Conservation (phyloP, 2,888 invertebrate species). For the Pollenia angustigena region DNA sequence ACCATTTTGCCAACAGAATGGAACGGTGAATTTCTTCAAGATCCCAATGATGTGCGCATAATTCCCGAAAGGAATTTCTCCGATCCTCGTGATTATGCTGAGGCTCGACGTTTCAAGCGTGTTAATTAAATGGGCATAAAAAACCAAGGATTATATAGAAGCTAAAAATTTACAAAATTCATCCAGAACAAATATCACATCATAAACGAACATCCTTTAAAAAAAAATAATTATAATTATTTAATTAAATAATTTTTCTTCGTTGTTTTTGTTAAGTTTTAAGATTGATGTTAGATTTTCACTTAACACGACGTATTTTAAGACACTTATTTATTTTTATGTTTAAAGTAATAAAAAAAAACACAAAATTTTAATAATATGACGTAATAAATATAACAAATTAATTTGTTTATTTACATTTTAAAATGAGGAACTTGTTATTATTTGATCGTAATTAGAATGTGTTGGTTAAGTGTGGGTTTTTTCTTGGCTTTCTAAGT, state of each 20-base stretch:
- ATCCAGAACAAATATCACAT: background rate
- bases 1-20: conserved; percentile 81
- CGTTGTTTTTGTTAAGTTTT: background rate
- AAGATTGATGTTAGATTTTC: background rate
- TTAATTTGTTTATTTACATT: conserved; percentile 37
- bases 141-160: background rate
- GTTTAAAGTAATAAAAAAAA: conserved; percentile 22
- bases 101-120: conserved; percentile 80
- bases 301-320: conserved; percentile 23
- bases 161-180: background rate
- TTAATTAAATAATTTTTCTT: background rate
- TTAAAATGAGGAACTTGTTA: too few species aligned
- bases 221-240: conserved; percentile 2
- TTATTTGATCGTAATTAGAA: too few species aligned
- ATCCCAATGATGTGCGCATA: conserved; percentile 83
- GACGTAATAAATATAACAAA: conserved; percentile 52
- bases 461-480: too few species aligned
- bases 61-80: conserved; percentile 83
- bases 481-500: too few species aligned
- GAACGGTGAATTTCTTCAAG: conserved; percentile 82
- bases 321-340: conserved; percentile 45
- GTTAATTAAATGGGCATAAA: conserved; percentile 74
- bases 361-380: conserved; percentile 2
- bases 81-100: conserved; percentile 83
- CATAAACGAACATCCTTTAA: background rate